A percentile compares a stretch with the other conserved stretches of the same genome.
phyloP scores from a whole-genome alignment of 2,888 invertebrate genomes.

The Spatulosminthurus flaviceps region DNA sequence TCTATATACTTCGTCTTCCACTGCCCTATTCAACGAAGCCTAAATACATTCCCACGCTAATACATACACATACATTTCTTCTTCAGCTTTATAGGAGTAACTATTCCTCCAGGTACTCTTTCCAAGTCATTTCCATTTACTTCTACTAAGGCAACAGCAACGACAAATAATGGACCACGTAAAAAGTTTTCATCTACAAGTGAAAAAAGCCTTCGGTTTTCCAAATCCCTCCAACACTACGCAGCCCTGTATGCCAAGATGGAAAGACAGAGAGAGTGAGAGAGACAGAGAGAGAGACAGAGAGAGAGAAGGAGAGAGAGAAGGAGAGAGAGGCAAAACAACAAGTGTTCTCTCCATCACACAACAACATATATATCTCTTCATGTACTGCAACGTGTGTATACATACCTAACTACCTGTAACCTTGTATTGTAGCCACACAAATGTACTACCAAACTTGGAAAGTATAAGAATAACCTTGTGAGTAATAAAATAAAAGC shows the following conservation, averaged over 20 bases:
- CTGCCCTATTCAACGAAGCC: neutral
- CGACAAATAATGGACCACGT: conserved; percentile 15
- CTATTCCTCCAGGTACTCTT: neutral
- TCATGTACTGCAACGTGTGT: neutral
- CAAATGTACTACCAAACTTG: neutral
- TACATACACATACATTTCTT: neutral
- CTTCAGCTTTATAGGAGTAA: neutral
- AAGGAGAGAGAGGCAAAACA: neutral
- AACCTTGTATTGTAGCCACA: neutral
- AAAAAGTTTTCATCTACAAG: conserved; percentile 21
- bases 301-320: too few species aligned
- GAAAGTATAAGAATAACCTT: neutral
- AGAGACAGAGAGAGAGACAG: neutral
- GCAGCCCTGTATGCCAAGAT: too few species aligned
- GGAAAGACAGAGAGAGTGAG: too few species aligned
- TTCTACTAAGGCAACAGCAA: neutral
- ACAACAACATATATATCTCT: too few species aligned
- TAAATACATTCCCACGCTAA: neutral
- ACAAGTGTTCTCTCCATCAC: conserved; percentile 16
- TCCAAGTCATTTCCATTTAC: conserved; percentile 9
- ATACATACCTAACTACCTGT: conserved; percentile 4
- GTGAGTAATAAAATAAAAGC: conserved; percentile 1
- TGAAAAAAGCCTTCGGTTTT: conserved; percentile 15
- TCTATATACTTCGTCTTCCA: too few species aligned
- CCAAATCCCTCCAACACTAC: neutral